A percentile compares a stretch with the other conserved stretches of the same genome.
Conservation (phyloP, 1,140 invertebrate genomes). For the Aphelenchoides avenae region DNA sequence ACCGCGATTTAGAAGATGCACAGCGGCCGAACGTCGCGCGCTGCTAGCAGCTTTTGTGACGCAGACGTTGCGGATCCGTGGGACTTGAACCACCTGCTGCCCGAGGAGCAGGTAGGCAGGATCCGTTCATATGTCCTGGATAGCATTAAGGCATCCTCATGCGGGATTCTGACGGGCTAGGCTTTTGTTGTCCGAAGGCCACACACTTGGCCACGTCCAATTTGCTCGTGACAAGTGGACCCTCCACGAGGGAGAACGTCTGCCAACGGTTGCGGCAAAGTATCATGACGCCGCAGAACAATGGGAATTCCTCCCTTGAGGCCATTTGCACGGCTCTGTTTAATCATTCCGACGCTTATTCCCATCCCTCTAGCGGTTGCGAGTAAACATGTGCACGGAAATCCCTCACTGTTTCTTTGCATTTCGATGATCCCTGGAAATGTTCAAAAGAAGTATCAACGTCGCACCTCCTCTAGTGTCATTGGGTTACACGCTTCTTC, state of each 20-base stretch:
- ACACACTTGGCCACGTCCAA: not conserved
- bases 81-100: constrained; percentile 25
- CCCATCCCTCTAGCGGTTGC: no score
- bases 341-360: no score
- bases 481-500: no score
- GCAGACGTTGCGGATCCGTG: constrained; percentile 22
- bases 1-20: not conserved
- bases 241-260: constrained; percentile 8
- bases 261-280: constrained; percentile 4
- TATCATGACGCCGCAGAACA: not conserved
- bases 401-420: no score
- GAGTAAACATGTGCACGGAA: no score
- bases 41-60: not conserved
- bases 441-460: not conserved
- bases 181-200: not conserved
- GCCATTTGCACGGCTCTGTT: no score
- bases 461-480: constrained; percentile 1
- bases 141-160: not conserved
- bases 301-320: no score
- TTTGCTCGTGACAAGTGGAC: not conserved
- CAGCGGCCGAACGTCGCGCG: constrained; percentile 5
- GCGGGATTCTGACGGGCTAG: not conserved
- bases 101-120: constrained; percentile 39
- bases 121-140: no score
- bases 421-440: not conserved